These are phyloP conservation scores for Cnemophilus loriae DNA, from an alignment of 2,113 vertebrate species.

Conservation along the genomic window DNA sequence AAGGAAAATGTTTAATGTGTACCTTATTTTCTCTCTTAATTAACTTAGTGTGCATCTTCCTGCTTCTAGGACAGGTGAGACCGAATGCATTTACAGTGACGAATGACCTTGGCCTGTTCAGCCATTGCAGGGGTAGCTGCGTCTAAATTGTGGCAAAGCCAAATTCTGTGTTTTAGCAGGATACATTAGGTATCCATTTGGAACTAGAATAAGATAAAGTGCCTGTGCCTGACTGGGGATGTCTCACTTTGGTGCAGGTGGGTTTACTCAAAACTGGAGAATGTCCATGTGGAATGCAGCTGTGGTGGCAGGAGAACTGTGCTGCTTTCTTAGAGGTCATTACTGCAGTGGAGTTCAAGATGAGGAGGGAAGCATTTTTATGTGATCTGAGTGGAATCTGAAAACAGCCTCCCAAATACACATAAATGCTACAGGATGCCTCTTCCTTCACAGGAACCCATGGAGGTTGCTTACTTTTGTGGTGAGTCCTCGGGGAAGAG, in stretches of 20 bases:
- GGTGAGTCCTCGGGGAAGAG: not conserved
- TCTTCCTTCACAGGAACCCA: not conserved
- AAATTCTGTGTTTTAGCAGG: not conserved
- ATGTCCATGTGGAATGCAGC: not conserved
- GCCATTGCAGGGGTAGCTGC: not conserved
- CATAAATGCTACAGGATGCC: not conserved
- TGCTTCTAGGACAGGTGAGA: not conserved
- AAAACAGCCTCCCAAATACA: not conserved
- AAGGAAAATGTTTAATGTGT: not conserved
- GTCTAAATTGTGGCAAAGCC: not conserved
- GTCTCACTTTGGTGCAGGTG: fast-evolving
- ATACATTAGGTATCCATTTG: not conserved
- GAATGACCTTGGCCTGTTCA: not conserved
- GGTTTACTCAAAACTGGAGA: not conserved
- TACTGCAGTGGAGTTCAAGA: not conserved
- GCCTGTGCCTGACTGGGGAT: not conserved
- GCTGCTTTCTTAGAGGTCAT: not conserved
- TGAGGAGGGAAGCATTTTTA: not conserved
- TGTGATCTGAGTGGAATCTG: not conserved
- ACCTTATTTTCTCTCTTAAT: not conserved
- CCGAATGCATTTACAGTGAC: not conserved
- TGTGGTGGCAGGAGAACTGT: not conserved
- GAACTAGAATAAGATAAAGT: not conserved
- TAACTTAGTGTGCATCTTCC: not conserved
- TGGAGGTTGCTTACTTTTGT: not conserved